Evolutionary conservation across 2,797 vertebrate genomes (phyloP), one percentile per base, ranked within the genome.

Genomic region (Pantherophis vulpinus): DNA sequence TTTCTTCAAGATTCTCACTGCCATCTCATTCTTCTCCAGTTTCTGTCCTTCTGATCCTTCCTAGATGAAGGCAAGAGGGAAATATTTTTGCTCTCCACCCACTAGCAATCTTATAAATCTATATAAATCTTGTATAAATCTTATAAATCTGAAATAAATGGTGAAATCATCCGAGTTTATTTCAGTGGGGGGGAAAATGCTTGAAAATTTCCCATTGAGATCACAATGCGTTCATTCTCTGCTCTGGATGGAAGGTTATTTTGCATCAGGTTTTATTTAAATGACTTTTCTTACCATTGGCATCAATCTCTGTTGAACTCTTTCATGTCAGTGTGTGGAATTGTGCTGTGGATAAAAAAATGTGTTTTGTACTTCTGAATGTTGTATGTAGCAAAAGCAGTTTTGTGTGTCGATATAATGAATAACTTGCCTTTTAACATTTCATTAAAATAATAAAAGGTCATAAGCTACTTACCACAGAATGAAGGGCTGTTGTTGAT

Each of bases 391-490:
- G 98, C 97, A 95, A 94, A 97, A 96, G 97, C 93, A 70, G 96
- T 97, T 94, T 96, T 97, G 97, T 97, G 96, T 97, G 96, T 97
- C 96, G 97, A 98, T 98, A 95, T 97, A 97, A 97, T 97, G 97
- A 97, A 97, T 97, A 97, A 98, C 94, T 55, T 97, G 96, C 96
- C 96, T 98, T 98, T 97, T 97, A 97, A 97, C 96, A 97, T 96
- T 97, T 97, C 97, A 97, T 97, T 96, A 96, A 97, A 98, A 98
- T 98, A 98, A 98, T 89, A 89, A 98, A 95, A 91, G 91, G 94
- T 97, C 95, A 95, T 95, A 47, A 91, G 13, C 74, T 83, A 83
- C 79, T 83, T 37, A 83, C 58, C 37, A 47, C 3, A 14, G 42
- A 92, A 66, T 10, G 88, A 27, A 59, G 70, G 29, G 63, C 83